These are phyloP conservation scores for Pyrgilauda ruficollis DNA, from an alignment of 2,113 vertebrate genomes.

Conservation along the genomic window DNA sequence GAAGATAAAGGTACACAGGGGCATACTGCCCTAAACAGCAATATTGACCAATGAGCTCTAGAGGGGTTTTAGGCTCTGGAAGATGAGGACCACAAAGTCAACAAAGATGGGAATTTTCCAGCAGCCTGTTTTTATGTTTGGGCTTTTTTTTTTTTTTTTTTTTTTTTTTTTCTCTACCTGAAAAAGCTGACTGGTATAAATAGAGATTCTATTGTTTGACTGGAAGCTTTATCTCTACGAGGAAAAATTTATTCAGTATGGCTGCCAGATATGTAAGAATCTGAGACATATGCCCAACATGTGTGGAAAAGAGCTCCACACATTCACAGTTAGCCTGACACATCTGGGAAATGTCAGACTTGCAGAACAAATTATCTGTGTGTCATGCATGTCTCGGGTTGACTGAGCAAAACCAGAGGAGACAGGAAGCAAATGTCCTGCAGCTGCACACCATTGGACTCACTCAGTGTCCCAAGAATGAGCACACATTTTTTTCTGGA, in stretches of 20 bases:
- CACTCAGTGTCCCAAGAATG: background rate
- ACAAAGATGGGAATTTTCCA: background rate
- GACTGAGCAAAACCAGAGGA: background rate
- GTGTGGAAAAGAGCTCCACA: background rate
- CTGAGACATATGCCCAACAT: background rate
- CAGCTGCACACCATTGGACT: background rate
- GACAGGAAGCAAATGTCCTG: background rate
- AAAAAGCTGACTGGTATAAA: background rate
- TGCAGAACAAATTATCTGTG: background rate
- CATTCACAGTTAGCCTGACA: background rate
- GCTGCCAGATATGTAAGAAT: background rate
- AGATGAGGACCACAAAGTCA: background rate
- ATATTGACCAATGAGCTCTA: background rate
- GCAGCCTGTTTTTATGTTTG: fast-evolving
- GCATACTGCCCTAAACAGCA: fast-evolving
- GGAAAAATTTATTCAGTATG: background rate
- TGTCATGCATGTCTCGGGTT: fast-evolving
- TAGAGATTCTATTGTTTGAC: background rate
- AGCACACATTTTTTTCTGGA: fast-evolving
- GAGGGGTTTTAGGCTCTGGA: background rate
- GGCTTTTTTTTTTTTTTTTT: background rate
- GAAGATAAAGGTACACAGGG: background rate
- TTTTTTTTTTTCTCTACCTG: background rate
- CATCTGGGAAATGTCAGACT: background rate
- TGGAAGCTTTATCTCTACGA: background rate